A percentile compares a stretch with the other conserved stretches of the same genome.
Evolutionary conservation across 1,140 invertebrate species (phyloP).

Genomic region (Mamestra configurata): DNA sequence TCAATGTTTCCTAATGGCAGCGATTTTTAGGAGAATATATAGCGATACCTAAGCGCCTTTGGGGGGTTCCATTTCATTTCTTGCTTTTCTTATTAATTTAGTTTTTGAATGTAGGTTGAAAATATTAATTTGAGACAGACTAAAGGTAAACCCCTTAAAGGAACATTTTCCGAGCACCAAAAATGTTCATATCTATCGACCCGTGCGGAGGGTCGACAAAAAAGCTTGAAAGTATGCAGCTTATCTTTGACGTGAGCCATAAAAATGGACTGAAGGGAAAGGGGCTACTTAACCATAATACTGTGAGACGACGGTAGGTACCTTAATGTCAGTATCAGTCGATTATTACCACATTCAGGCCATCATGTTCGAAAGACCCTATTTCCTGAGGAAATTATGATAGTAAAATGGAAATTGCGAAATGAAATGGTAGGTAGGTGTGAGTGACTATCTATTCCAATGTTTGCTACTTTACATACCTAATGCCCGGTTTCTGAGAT

Average conservation of each 20-base stretch:
- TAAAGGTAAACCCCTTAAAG: background rate
- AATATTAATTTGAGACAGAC: background rate
- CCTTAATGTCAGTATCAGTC: slow-evolving; percentile 47
- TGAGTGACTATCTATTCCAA: background rate
- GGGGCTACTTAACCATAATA: slow-evolving; percentile 39
- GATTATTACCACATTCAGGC: slow-evolving; percentile 25
- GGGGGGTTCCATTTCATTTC: no score
- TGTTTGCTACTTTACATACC: no score
- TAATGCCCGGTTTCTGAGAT: no score
- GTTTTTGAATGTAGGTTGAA: no score
- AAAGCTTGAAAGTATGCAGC: slow-evolving; percentile 9
- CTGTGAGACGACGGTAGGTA: slow-evolving; percentile 25
- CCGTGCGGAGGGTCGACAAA: slow-evolving; percentile 7
- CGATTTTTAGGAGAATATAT: no score
- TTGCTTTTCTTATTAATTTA: no score
- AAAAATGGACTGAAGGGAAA: slow-evolving; percentile 50
- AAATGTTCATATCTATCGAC: slow-evolving; percentile 33
- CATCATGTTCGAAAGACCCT: slow-evolving; percentile 24
- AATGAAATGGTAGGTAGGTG: background rate
- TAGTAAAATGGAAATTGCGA: slow-evolving; percentile 23
- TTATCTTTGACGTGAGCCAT: slow-evolving; percentile 40
- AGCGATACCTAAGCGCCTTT: no score
- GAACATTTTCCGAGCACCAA: slow-evolving; percentile 9
- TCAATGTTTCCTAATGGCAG: no score
- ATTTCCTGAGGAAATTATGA: slow-evolving; percentile 36